Conservation (phyloP, 2,797 vertebrate species). For the Hyperoplus lanceolatus region DNA sequence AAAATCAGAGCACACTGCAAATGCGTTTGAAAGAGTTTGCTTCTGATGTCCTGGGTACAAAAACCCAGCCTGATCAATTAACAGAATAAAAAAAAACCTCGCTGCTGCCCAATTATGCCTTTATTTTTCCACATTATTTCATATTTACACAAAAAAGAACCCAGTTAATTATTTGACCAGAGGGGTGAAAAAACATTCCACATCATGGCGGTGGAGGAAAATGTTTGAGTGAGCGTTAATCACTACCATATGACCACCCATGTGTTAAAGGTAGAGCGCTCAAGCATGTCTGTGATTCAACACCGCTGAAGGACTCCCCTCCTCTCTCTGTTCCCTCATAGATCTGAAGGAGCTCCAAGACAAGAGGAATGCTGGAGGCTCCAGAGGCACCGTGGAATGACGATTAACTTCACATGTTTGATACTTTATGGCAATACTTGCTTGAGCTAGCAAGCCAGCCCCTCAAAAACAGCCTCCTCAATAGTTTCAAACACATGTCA, state of each 20-base stretch:
- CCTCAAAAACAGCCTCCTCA: slow-evolving; percentile 1
- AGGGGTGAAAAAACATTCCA: slow-evolving; percentile 81
- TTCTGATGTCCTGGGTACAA: slow-evolving; percentile 17
- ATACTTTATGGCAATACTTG: slow-evolving; percentile 67
- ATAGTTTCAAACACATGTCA: background rate
- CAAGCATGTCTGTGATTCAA: slow-evolving; percentile 85
- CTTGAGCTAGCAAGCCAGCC: slow-evolving; percentile 33
- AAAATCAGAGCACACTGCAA: slow-evolving; percentile 15
- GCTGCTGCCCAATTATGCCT: slow-evolving; percentile 67
- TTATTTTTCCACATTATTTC: slow-evolving; percentile 81
- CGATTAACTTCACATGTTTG: slow-evolving; percentile 80
- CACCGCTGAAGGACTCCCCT: slow-evolving; percentile 77
- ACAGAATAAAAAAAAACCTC: slow-evolving; percentile 19
- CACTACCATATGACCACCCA: slow-evolving; percentile 87
- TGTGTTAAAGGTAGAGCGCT: slow-evolving; percentile 85
- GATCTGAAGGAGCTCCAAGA: slow-evolving; percentile 79
- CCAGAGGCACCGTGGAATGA: slow-evolving; percentile 77
- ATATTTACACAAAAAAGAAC: slow-evolving; percentile 79
- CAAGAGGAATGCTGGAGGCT: slow-evolving; percentile 79
- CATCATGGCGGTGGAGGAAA: slow-evolving; percentile 74
- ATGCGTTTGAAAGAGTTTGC: slow-evolving; percentile 19
- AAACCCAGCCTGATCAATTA: slow-evolving; percentile 38
- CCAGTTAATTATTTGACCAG: slow-evolving; percentile 83
- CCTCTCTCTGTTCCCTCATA: slow-evolving; percentile 63
- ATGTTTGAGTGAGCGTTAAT: slow-evolving; percentile 83